Percentiles rank a stretch among this genome's conserved stretches.
phyloP scores from a whole-genome alignment of 2,797 vertebrate species.

The Falco cherrug region DNA sequence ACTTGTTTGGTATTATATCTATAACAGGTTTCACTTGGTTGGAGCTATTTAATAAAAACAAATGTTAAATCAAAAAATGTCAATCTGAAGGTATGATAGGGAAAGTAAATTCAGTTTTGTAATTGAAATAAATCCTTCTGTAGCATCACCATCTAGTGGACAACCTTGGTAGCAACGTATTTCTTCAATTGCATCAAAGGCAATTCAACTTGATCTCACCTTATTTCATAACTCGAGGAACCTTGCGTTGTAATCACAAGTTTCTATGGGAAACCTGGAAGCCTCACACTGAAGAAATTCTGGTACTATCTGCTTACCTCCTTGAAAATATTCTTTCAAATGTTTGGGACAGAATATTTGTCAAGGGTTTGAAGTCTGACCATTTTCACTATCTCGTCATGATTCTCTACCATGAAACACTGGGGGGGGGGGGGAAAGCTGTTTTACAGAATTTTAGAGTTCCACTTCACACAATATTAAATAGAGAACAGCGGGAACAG shows the following conservation, averaged over 20 bases:
- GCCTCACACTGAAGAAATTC: background rate
- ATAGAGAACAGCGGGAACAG: background rate
- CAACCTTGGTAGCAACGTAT: accelerated
- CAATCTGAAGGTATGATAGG: accelerated
- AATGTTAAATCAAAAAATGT: accelerated
- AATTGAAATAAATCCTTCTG: background rate
- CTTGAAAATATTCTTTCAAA: background rate
- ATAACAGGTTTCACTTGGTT: background rate
- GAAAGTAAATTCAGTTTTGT: accelerated
- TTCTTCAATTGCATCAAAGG: background rate
- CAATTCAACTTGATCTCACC: background rate
- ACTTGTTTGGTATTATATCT: background rate
- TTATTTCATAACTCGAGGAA: background rate
- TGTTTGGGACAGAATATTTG: background rate
- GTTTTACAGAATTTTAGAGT: background rate
- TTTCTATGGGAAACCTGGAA: background rate
- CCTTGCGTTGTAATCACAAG: accelerated
- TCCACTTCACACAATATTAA: background rate
- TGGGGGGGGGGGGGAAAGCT: accelerated
- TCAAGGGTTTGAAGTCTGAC: background rate
- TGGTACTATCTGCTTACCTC: too few relatives aligned
- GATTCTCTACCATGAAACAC: background rate
- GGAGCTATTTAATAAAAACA: background rate
- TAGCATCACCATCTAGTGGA: slow-evolving; percentile 68
- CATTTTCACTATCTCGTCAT: background rate